Evolutionary conservation across 1,140 invertebrate species (phyloP).

Genomic region (Hesperophylax magnus): DNA sequence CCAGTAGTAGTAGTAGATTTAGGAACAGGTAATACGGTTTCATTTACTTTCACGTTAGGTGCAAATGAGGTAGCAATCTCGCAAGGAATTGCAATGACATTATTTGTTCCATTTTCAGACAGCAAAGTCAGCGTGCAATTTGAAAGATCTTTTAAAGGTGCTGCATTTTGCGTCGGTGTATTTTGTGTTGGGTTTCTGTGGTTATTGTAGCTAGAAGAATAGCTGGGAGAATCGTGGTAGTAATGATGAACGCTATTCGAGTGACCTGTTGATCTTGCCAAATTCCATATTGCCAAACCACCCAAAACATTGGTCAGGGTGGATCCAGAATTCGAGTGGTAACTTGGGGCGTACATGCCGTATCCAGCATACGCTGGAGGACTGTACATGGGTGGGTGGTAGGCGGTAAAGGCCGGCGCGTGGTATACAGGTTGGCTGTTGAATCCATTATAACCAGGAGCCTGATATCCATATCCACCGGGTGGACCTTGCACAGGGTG

Average conservation of each 20-base stretch:
- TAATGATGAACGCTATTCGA: background rate
- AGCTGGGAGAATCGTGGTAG: background rate
- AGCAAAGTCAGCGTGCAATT: constrained; percentile 44
- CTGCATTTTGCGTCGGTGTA: background rate
- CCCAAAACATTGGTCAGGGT: constrained; percentile 37
- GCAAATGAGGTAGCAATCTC: constrained; percentile 49
- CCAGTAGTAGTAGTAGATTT: background rate
- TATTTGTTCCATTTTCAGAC: constrained; percentile 12
- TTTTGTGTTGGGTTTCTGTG: constrained; percentile 7
- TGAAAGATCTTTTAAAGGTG: constrained; percentile 15
- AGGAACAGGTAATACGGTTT: background rate
- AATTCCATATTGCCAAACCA: constrained; percentile 47
- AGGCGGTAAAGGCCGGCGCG: background rate
- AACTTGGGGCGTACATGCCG: too few relatives aligned
- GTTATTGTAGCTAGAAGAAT: background rate
- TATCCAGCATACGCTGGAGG: too few relatives aligned
- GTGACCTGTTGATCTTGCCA: constrained; percentile 36
- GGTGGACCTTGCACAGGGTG: background rate
- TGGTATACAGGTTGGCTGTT: background rate
- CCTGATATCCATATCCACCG: background rate
- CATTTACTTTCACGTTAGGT: constrained; percentile 16
- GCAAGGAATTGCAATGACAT: constrained; percentile 45
- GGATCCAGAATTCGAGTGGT: constrained; percentile 24
- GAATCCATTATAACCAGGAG: background rate
- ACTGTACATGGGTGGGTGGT: background rate